phyloP scores from a whole-genome alignment of 2,797 vertebrate genomes.

The Epinephelus coioides region DNA sequence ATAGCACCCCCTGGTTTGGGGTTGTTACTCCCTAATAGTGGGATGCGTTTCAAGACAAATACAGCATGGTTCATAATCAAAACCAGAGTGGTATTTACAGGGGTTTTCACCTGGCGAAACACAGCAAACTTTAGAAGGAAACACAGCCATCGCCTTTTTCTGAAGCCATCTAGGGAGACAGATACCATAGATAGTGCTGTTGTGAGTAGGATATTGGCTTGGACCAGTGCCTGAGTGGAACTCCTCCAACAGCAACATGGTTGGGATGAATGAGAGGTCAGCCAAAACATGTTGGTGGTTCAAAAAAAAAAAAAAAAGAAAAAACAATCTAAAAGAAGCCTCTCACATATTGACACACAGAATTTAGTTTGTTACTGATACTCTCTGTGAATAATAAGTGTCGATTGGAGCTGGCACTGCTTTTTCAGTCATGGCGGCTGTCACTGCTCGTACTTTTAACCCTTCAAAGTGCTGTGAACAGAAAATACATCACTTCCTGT shows the following conservation, averaged over 20 bases:
- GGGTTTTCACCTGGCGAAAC: not conserved
- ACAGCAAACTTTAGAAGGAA: slow-evolving; percentile 17
- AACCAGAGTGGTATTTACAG: not conserved
- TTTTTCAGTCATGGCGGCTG: no score
- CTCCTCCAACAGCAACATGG: slow-evolving; percentile 54
- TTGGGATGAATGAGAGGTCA: slow-evolving; percentile 53
- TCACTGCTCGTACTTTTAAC: not conserved
- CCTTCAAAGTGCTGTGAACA: not conserved
- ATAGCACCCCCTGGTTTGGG: not conserved
- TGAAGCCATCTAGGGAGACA: slow-evolving; percentile 23
- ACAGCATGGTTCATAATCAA: no score
- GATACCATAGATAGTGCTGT: slow-evolving; percentile 36
- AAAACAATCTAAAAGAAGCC: not conserved
- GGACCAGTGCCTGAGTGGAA: slow-evolving; percentile 48
- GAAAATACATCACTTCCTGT: slow-evolving; percentile 15
- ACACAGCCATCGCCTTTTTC: not conserved
- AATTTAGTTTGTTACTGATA: not conserved
- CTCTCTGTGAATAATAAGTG: no score
- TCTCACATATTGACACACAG: not conserved
- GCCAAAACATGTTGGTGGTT: slow-evolving; percentile 17
- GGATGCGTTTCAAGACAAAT: no score
- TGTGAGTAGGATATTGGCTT: slow-evolving; percentile 26
- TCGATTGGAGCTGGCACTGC: not conserved
- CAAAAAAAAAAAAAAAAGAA: slow-evolving; percentile 2
- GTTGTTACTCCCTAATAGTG: no score